These are phyloP conservation scores for Halcyon badia DNA, from an alignment of 2,797 vertebrate species.

Conservation along the genomic window DNA sequence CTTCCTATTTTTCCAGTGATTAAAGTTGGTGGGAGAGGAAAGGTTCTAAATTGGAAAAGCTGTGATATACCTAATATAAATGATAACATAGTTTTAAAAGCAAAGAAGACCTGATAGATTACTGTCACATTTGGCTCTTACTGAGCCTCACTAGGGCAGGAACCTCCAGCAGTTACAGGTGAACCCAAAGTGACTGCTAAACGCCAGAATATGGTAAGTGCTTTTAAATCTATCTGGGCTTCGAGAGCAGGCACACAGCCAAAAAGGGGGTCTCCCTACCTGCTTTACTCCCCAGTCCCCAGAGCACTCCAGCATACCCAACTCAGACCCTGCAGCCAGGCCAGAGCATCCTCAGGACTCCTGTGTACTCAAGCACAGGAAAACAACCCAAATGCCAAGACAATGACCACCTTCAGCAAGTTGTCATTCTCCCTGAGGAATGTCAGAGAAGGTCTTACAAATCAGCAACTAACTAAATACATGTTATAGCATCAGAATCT, in stretches of 20 bases:
- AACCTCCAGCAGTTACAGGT: background rate
- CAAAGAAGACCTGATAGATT: background rate
- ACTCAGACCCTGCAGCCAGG: background rate
- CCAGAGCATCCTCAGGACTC: background rate
- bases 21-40: background rate
- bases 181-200: background rate
- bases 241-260: background rate
- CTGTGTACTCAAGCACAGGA: background rate
- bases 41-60: background rate
- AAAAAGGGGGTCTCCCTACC: background rate
- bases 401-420: background rate
- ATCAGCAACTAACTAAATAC: background rate
- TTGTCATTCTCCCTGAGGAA: background rate
- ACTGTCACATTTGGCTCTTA: background rate
- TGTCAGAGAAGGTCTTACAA: background rate
- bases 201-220: background rate
- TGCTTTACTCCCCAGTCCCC: background rate
- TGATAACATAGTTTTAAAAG: background rate
- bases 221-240: background rate
- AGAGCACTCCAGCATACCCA: background rate
- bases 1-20: background rate
- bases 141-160: background rate
- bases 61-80: background rate
- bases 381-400: background rate
- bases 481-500: background rate